Base-by-base conservation (phyloP, 2,797 vertebrate species). In the Poecilia wingei region DNA sequence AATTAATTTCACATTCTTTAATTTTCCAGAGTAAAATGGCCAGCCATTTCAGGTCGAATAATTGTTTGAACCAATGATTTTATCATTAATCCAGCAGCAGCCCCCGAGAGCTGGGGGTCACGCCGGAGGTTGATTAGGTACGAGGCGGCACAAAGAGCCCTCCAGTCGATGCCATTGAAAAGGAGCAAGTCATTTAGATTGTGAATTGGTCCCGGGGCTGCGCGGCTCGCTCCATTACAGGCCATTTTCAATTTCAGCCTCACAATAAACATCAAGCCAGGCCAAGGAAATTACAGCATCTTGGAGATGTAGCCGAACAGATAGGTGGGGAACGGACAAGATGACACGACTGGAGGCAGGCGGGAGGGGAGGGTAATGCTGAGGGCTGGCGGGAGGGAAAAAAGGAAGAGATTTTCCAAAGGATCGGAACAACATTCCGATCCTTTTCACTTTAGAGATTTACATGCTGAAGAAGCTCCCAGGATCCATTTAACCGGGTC, bases 161-260 rank as follows among this genome's bases (percentile, higher is more conserved):
- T 97, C 97, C 97, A 97, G 97, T 98, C 97, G 95, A 98, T 97
- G 97, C 97, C 97, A 97, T 97, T 98, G 98, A 99, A 96, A 98
- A 97, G 97, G 97, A 97, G 97, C 97, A 97, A 98, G 97, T 99
- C 98, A 99, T 99, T 99, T 99, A 99, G 98, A 99, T 98, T 99
- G 97, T 97, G 98, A 98, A 99, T 98, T 98, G 98, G 98, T 98
- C 97, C 96, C 95, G 96, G 90, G 97, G 97, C 96, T 97, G 97
- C 96, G 95, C 97, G 96, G 97, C 97, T 98, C 97, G 97, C 98
- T 99, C 98, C 98, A 99, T 99, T 99, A 99, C 98, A 95, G 96
- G 97, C 97, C 98, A 99, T 99, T 99, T 99, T 99, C 98, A 99
- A 99, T 99, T 99, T 99, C 97, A 98, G 97, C 97, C 96, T 96